Evolutionary conservation across 2,797 vertebrate species (phyloP).

Genomic region (Melanogrammus aeglefinus): DNA sequence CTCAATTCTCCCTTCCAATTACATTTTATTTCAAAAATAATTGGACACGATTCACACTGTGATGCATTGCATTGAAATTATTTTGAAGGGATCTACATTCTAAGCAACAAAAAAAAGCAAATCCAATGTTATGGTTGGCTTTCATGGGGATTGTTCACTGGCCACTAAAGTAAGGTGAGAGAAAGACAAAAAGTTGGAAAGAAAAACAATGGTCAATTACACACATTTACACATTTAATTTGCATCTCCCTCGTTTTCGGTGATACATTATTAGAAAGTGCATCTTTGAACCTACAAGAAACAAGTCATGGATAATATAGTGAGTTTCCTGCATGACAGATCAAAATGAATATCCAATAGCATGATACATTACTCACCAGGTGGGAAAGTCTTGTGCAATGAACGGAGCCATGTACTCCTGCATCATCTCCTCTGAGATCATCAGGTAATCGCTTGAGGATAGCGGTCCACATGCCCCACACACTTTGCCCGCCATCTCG

Average conservation of each 20-base stretch:
- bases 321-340: background rate
- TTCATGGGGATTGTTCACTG: conserved; percentile 15
- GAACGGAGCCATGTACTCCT: conserved; percentile 45
- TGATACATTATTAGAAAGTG: background rate
- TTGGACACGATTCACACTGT: background rate
- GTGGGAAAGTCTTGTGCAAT: conserved; percentile 59
- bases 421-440: conserved; percentile 30
- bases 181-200: background rate
- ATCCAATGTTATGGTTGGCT: conserved; percentile 6
- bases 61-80: background rate
- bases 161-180: conserved; percentile 24
- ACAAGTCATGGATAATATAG: background rate
- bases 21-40: background rate
- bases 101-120: background rate
- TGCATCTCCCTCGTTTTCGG: background rate
- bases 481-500: conserved; percentile 27
- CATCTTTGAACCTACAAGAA: background rate
- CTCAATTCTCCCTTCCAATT: conserved; percentile 2
- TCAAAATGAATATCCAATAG: too few species aligned
- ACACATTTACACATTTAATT: background rate
- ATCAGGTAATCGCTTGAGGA: background rate
- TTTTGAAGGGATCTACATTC: background rate
- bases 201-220: background rate
- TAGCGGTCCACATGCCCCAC: conserved; percentile 45
- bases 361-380: conserved; percentile 43